These are phyloP conservation scores for Misgurnus mizolepis DNA, from an alignment of 2,113 vertebrate species.

Conservation along the genomic window DNA sequence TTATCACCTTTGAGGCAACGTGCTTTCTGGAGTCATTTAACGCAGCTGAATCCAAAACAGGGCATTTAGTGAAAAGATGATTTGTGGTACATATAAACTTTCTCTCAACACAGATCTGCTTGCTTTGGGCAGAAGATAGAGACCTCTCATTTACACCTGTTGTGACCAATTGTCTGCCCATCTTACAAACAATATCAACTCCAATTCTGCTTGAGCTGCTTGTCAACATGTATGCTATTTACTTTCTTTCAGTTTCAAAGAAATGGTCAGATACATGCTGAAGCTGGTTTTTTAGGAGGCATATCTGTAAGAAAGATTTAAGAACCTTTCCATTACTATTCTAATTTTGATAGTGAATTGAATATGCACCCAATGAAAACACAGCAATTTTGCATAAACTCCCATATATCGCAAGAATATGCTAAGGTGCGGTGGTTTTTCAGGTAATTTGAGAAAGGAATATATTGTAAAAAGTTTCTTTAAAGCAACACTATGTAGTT, in stretches of 20 bases:
- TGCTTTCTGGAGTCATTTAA: conserved; percentile 1
- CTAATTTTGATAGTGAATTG: no score
- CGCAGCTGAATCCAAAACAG: neutral
- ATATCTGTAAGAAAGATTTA: no score
- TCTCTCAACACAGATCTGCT: neutral
- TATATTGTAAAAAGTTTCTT: no score
- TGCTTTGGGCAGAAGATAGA: neutral
- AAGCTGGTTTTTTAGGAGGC: no score
- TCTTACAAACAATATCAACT: neutral
- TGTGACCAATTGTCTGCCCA: neutral
- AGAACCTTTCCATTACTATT: no score
- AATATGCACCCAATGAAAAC: no score
- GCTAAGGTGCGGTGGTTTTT: no score
- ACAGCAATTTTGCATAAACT: no score
- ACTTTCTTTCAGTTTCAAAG: neutral
- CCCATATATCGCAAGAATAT: no score
- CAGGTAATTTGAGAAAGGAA: no score
- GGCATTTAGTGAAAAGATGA: conserved; percentile 12
- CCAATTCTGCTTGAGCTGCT: neutral
- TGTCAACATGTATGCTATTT: neutral
- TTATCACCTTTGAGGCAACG: neutral
- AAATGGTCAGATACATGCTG: no score
- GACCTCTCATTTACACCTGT: conserved; percentile 3
- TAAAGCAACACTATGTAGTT: no score
- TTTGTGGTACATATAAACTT: conserved; percentile 14